Evolutionary conservation across 2,888 invertebrate species (phyloP), one percentile per base, ranked within the genome.

Genomic region (Cheiracanthium punctorium): DNA sequence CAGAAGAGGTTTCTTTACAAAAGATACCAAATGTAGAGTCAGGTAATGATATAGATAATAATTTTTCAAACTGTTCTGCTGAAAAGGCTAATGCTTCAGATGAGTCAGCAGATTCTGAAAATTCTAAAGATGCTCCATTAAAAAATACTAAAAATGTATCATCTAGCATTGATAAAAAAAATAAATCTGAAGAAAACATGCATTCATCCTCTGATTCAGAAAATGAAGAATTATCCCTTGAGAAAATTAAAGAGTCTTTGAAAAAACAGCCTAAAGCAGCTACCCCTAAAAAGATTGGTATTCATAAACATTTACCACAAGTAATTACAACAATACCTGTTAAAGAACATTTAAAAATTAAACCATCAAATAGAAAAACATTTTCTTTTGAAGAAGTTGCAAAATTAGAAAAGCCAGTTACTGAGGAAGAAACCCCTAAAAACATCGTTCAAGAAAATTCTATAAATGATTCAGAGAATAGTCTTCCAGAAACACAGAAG

Each of bases 221-320:
- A 8, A 2, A 17, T 32, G 79, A 79, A 71, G 29, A 52, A 24
- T 1, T 58, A 1, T 28, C 43, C 5, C 41, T 7, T 29, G 71
- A 71, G 14, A 41, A 71, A 24, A 12, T 71, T 1, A 71, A 29
- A 14, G 43, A 71, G 43, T 8, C 20, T n/a, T 12, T 24, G 4
- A 58, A 24, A 1, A 58, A 58, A 24, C 7, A 20, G 1, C 2
- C 58, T 58, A 14, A 67, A 14, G 17, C 37, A 73, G 20, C 17
- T 24, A 14, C 77, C n/a, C 20, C 32, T 29, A 73, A 72, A 65
- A 71, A 48, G 8, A 14, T 72, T 2, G 77, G 79, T 32, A 29
- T 79, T 14, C 84, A 84, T 14, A 79, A 37, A 58, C 77, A 84
- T 74, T 58, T 84, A 12, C 84, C 84, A 7, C 84, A 84, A 41